Evolutionary conservation across 2,797 vertebrate species (phyloP).

Genomic region (Myoxocephalus aenaeus): DNA sequence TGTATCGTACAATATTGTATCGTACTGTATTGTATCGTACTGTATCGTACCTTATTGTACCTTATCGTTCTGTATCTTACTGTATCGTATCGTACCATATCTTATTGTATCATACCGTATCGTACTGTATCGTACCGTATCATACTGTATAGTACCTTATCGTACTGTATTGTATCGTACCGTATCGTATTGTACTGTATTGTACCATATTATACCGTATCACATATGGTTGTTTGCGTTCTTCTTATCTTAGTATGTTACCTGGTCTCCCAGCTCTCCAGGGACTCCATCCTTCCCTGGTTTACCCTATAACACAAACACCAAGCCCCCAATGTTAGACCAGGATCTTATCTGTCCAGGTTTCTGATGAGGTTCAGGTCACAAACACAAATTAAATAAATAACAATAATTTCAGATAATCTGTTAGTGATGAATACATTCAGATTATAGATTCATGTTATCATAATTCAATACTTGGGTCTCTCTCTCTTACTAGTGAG

Average conservation of each 20-base stretch:
- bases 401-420: not conserved
- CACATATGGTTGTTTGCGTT: not conserved
- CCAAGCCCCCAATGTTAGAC: not conserved
- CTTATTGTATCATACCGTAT: too few species aligned
- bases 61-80: too few species aligned
- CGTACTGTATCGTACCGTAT: too few species aligned
- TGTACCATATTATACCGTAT: not conserved
- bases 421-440: not conserved
- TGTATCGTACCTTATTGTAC: not conserved
- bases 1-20: not conserved
- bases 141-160: too few species aligned
- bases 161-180: not conserved
- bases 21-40: not conserved
- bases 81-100: too few species aligned
- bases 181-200: not conserved
- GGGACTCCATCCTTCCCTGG: conserved; percentile 84
- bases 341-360: not conserved
- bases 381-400: not conserved
- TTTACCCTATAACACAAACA: conserved; percentile 83
- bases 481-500: conserved; percentile 74
- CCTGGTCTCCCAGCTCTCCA: conserved; percentile 68
- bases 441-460: not conserved
- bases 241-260: conserved; percentile 39
- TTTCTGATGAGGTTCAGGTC: not conserved
- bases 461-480: not conserved